Evolutionary conservation across 2,888 invertebrate genomes (phyloP).

Genomic region (Aphodius sticticus): DNA sequence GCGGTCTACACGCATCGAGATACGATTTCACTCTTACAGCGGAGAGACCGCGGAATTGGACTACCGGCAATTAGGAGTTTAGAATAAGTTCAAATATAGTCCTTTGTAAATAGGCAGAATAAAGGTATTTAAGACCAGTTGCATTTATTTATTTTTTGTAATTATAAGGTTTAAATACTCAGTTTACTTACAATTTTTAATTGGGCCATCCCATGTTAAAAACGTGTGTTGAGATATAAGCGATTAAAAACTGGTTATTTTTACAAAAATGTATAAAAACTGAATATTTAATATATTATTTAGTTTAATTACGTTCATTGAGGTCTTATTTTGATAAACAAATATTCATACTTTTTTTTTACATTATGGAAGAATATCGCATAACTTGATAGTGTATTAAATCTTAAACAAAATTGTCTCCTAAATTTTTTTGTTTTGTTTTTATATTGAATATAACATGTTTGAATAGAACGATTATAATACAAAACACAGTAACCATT

Average conservation of each 20-base stretch:
- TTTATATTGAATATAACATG: no score
- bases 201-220: neutral
- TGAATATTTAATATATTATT: no score
- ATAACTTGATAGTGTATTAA: no score
- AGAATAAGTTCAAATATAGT: neutral
- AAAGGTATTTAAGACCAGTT: constrained; percentile 28
- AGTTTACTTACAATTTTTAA: neutral
- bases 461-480: no score
- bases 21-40: constrained; percentile 67
- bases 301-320: no score
- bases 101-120: constrained; percentile 30
- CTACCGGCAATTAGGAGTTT: constrained; percentile 55
- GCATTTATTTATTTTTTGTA: constrained; percentile 6
- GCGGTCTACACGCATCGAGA: constrained; percentile 52
- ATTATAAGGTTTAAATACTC: neutral
- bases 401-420: no score
- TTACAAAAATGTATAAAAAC: no score
- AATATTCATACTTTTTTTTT: no score
- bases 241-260: neutral
- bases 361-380: no score
- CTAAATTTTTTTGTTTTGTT: no score
- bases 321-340: no score
- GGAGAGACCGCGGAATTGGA: constrained; percentile 67
- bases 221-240: neutral
- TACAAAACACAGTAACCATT: no score